These are phyloP conservation scores for Circaetus cinerascens DNA, from an alignment of 2,113 vertebrate species.

Conservation along the genomic window DNA sequence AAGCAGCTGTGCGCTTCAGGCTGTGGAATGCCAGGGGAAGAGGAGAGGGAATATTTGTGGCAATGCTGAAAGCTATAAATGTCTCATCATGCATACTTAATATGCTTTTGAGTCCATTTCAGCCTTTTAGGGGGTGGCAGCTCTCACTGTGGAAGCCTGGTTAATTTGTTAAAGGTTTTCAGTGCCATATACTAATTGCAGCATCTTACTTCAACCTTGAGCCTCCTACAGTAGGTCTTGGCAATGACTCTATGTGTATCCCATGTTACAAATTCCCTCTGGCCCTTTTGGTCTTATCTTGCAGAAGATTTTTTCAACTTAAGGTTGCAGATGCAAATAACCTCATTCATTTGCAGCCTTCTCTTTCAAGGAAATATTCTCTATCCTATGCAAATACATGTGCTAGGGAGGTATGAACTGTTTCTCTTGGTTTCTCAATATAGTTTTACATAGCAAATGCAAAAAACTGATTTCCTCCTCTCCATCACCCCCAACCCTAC, in stretches of 20 bases:
- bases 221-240: not conserved
- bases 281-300: not conserved
- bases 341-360: not conserved
- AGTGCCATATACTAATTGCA: not conserved
- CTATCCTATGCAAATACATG: not conserved
- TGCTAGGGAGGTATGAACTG: not conserved
- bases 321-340: constrained; percentile 14
- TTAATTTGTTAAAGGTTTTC: constrained; percentile 18
- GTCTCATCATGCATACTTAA: constrained; percentile 56
- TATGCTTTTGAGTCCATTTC: constrained; percentile 47
- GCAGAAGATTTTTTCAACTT: not conserved
- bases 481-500: not conserved
- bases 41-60: constrained; percentile 58
- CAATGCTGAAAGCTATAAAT: constrained; percentile 55
- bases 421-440: not conserved
- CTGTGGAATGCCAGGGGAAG: constrained; percentile 37
- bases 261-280: not conserved
- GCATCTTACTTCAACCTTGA: not conserved
- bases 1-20: constrained; percentile 2
- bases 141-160: not conserved
- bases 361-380: constrained; percentile 16
- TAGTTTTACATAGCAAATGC: constrained; percentile 4
- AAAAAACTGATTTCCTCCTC: not conserved
- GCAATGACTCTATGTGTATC: not conserved
- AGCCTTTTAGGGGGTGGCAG: constrained; percentile 24